A percentile compares a stretch with the other conserved stretches of the same genome.
Conservation (phyloP, 2,888 invertebrate genomes). For the Ophraella communa region DNA sequence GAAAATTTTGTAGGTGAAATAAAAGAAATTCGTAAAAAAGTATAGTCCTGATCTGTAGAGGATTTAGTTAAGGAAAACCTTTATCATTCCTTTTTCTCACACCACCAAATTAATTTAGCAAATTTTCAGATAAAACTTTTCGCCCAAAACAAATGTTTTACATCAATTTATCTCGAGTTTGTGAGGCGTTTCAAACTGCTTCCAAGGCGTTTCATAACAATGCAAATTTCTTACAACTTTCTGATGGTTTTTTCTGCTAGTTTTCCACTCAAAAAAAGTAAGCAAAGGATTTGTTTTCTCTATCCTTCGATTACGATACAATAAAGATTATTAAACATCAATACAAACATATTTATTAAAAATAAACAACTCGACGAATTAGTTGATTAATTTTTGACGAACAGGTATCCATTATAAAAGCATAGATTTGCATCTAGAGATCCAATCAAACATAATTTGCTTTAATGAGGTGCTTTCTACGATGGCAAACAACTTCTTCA, state of each 20-base stretch:
- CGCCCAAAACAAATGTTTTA: slow-evolving; percentile 43
- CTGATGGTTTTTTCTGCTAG: slow-evolving; percentile 5
- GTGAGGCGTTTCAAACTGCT: slow-evolving; percentile 11
- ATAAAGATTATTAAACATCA: too few relatives aligned
- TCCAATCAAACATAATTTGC: slow-evolving; percentile 9
- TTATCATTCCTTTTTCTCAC: slow-evolving; percentile 47
- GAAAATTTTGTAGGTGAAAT: too few relatives aligned
- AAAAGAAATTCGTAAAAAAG: background rate
- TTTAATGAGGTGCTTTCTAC: slow-evolving; percentile 29
- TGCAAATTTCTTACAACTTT: slow-evolving; percentile 20
- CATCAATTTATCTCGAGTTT: slow-evolving; percentile 39
- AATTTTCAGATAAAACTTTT: slow-evolving; percentile 47
- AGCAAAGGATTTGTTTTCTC: too few relatives aligned
- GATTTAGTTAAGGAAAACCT: slow-evolving; percentile 46
- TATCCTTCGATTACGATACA: too few relatives aligned
- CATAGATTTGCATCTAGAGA: background rate
- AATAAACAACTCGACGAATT: background rate
- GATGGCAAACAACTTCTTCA: slow-evolving; percentile 37
- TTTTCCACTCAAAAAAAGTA: background rate
- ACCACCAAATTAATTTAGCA: slow-evolving; percentile 49
- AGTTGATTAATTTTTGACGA: background rate
- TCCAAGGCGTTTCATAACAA: slow-evolving; percentile 11
- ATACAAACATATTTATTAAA: too few relatives aligned
- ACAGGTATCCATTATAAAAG: background rate
- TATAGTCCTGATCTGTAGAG: background rate